Conservation (phyloP, 92 coral and sea anemone species). For the Palythoa caribaeorum region DNA sequence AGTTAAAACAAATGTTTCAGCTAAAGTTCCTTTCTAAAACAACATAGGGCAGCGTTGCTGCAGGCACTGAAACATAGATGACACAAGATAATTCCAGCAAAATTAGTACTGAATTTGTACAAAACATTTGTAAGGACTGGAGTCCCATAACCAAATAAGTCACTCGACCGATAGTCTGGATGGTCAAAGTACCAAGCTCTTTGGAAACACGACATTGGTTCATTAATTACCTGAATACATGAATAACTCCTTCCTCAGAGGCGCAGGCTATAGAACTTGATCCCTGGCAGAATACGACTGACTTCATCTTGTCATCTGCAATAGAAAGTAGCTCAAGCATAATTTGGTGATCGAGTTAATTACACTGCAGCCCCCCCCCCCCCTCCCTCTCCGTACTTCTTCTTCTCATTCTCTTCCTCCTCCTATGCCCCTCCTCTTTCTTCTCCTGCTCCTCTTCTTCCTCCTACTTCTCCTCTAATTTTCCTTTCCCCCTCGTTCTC, state of each 20-base stretch:
- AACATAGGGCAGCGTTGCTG: too few species aligned
- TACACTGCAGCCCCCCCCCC: not conserved
- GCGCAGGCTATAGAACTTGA: slow-evolving; percentile 95
- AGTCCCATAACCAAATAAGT: too few species aligned
- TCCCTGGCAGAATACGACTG: slow-evolving; percentile 91
- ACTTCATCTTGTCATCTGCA: slow-evolving; percentile 88
- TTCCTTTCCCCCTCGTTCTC: too few species aligned
- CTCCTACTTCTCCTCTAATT: too few species aligned
- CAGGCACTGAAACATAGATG: too few species aligned
- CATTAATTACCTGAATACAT: slow-evolving; percentile 77
- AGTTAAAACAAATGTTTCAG: too few species aligned
- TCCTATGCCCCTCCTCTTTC: too few species aligned
- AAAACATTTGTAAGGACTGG: too few species aligned
- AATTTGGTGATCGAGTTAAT: not conserved
- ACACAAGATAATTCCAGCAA: not conserved
- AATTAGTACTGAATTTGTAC: not conserved
- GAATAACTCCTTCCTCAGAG: slow-evolving; percentile 89
- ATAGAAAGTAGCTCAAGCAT: not conserved
- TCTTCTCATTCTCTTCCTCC: not conserved
- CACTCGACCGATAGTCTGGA: not conserved
- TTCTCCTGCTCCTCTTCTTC: too few species aligned
- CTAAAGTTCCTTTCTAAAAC: too few species aligned
- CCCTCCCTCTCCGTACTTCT: too few species aligned
- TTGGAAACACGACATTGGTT: not conserved
- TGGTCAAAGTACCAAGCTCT: not conserved